Evolutionary conservation across 2,797 vertebrate species (phyloP), one percentile per base, ranked within the genome.

Genomic region (Cyclopterus lumpus): DNA sequence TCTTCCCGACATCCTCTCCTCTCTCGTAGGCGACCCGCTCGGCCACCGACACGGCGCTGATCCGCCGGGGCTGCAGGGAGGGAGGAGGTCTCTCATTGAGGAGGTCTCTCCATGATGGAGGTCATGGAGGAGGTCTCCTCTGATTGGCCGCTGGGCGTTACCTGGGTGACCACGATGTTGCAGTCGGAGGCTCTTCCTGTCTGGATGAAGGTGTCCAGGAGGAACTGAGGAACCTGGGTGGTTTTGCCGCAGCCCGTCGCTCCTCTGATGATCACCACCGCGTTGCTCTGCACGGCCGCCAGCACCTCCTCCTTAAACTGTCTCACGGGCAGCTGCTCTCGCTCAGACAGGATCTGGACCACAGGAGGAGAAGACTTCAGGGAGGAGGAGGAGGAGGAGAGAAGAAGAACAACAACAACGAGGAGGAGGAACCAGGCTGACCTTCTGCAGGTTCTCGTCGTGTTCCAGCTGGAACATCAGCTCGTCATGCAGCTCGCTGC

Each of bases 171-270:
- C 8, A 99, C 95, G 6, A 99, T 97, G 92, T 97, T 99, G 86
- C 98, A 99, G 74, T 98, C 95, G 0, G 97, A 94, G 0, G 96
- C 98, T 32, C 79, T 91, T 69, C 92, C 85, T 11, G 73, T 91
- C 48, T 88, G 92, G 79, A 99, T 93, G 77, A 86, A 96, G 68
- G 96, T 93, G 90, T 99, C 98, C 79, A 99, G 92, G 89, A 99
- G 98, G 79, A 96, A 99, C 92, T 99, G 98, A 4, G 98, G 98
- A 20, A 99, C 98, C 80, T 99, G 98, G 0, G 98, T 99, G 86
- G 98, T 99, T 92, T 99, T 99, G 1, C 98, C 98, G 86, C 98
- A 99, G 60, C 98, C 98, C 0, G 98, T 99, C 6, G 97, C 96
- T 11, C 97, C 98, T 32, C 97, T 93, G 80, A 99, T 97, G 74